phyloP scores from a whole-genome alignment of 2,888 invertebrate species.

The Trichacis sp. region DNA sequence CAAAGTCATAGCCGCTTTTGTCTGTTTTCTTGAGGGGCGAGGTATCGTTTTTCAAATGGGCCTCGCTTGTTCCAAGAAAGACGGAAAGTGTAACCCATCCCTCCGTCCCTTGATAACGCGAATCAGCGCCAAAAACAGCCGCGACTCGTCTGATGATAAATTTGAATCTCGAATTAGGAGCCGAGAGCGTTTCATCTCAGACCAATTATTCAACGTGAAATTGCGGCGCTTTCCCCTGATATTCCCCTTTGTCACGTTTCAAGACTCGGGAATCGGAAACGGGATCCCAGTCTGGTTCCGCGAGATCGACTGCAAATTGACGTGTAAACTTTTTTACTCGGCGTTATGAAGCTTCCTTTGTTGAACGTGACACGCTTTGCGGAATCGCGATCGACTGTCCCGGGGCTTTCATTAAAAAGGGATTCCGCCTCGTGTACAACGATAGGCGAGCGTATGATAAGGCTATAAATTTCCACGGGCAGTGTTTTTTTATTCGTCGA shows the following conservation, averaged over 20 bases:
- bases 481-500: constrained; percentile 18
- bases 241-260: neutral
- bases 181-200: constrained; percentile 8
- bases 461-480: constrained; percentile 32
- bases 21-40: constrained; percentile 22
- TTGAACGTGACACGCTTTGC: constrained; percentile 25
- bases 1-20: constrained; percentile 19
- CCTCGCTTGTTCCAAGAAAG: neutral
- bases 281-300: neutral
- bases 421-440: constrained; percentile 34
- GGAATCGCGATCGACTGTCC: constrained; percentile 17
- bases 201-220: constrained; percentile 20
- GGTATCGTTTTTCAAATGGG: constrained; percentile 26
- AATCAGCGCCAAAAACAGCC: neutral
- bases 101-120: neutral
- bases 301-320: neutral
- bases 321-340: neutral
- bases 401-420: constrained; percentile 27
- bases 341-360: constrained; percentile 9
- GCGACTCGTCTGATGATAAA: constrained; percentile 2
- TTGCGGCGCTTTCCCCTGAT: neutral
- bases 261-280: neutral
- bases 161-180: constrained; percentile 9
- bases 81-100: neutral
- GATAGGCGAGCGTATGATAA: constrained; percentile 35